Conservation (phyloP, 2,888 invertebrate species). For the Drosophila kanekoi region DNA sequence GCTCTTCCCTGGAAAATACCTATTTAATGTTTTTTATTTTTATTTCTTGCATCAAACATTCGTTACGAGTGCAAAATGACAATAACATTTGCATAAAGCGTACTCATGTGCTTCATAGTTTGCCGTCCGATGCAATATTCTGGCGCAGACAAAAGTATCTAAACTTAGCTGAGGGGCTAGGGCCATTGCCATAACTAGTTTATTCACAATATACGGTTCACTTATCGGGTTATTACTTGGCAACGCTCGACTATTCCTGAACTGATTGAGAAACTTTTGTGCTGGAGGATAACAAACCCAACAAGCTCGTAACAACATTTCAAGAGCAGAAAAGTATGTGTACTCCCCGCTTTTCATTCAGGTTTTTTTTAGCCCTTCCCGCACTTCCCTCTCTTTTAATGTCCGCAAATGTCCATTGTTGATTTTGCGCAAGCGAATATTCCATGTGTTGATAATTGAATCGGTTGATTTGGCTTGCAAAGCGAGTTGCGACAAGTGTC, state of each 20-base stretch:
- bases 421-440: constrained; percentile 24
- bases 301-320: constrained; percentile 31
- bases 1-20: too few species aligned
- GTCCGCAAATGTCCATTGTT: constrained; percentile 43
- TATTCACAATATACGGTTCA: constrained; percentile 35
- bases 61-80: constrained; percentile 30
- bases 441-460: constrained; percentile 39
- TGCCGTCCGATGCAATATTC: constrained; percentile 14
- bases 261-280: constrained; percentile 35
- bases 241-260: not conserved
- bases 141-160: constrained; percentile 43
- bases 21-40: not conserved
- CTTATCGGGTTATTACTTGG: constrained; percentile 37
- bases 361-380: not conserved
- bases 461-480: constrained; percentile 21
- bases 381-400: constrained; percentile 7
- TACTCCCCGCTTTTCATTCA: not conserved
- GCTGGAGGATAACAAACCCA: constrained; percentile 27
- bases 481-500: constrained; percentile 30
- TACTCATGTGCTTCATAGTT: constrained; percentile 21
- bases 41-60: not conserved
- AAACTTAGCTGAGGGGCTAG: constrained; percentile 29
- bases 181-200: constrained; percentile 21
- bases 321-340: not conserved
- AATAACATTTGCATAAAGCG: constrained; percentile 49